Conservation (phyloP, 1,140 invertebrate species). For the Ylistrum balloti region DNA sequence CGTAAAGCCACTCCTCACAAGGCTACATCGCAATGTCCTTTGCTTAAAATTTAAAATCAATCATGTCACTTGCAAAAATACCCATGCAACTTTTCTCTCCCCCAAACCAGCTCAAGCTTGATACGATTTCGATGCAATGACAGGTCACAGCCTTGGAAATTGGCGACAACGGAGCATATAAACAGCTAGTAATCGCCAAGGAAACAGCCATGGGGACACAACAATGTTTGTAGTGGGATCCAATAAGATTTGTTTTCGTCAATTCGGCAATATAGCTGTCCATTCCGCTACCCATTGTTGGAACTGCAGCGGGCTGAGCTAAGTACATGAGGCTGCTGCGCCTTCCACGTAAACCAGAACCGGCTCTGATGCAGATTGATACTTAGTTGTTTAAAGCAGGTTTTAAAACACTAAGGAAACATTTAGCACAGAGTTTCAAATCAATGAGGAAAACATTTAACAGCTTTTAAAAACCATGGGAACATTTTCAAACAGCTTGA, state of each 20-base stretch:
- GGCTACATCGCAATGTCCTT: constrained; percentile 14
- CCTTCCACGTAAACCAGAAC: neutral
- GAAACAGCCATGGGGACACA: constrained; percentile 24
- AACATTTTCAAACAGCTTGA: neutral
- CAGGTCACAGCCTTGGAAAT: constrained; percentile 24
- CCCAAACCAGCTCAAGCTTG: neutral
- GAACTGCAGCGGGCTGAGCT: neutral
- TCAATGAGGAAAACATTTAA: constrained; percentile 39
- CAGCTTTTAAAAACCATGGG: constrained; percentile 38
- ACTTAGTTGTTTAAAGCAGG: constrained; percentile 21
- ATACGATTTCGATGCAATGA: constrained; percentile 7
- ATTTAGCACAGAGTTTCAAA: constrained; percentile 35
- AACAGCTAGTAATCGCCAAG: neutral
- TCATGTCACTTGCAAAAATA: constrained; percentile 32
- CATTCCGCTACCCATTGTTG: neutral
- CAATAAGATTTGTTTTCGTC: constrained; percentile 22
- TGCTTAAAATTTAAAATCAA: constrained; percentile 40
- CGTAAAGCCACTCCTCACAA: neutral
- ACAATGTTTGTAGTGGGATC: constrained; percentile 24
- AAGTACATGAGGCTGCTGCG: constrained; percentile 5
- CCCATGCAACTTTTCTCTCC: constrained; percentile 23
- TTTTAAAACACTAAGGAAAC: constrained; percentile 39
- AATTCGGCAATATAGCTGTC: constrained; percentile 24
- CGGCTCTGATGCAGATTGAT: neutral
- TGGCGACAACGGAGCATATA: constrained; percentile 10